Evolutionary conservation across 2,797 vertebrate species (phyloP).

Genomic region (Tympanoctomys barrerae): DNA sequence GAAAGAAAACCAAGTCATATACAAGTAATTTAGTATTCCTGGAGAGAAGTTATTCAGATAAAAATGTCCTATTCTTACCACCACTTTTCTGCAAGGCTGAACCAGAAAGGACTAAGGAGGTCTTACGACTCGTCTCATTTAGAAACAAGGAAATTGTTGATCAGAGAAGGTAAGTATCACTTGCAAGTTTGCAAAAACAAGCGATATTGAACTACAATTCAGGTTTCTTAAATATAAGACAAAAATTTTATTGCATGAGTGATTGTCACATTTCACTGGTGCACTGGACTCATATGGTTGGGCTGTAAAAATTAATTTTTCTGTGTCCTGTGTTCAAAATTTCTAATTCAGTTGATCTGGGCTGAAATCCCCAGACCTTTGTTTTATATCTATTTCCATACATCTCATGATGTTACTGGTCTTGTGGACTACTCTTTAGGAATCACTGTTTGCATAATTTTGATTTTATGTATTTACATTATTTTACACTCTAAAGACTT

Average conservation of each 20-base stretch:
- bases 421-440: not conserved
- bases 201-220: not conserved
- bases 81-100: not conserved
- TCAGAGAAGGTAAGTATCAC: not conserved
- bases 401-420: not conserved
- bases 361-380: not conserved
- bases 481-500: constrained; percentile 25
- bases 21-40: not conserved
- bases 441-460: not conserved
- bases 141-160: not conserved
- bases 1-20: not conserved
- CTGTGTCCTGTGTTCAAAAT: not conserved
- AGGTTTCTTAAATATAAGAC: not conserved
- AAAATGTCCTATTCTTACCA: not conserved
- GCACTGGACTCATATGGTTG: not conserved
- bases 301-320: not conserved
- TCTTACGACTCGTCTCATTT: not conserved
- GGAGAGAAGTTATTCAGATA: not conserved
- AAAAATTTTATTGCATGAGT: not conserved
- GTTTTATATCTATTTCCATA: not conserved
- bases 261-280: not conserved
- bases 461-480: not conserved
- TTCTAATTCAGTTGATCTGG: not conserved
- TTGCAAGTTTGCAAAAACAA: constrained; percentile 4
- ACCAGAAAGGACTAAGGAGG: not conserved